phyloP scores from a whole-genome alignment of 2,113 vertebrate genomes.

The Corythornis cristatus region DNA sequence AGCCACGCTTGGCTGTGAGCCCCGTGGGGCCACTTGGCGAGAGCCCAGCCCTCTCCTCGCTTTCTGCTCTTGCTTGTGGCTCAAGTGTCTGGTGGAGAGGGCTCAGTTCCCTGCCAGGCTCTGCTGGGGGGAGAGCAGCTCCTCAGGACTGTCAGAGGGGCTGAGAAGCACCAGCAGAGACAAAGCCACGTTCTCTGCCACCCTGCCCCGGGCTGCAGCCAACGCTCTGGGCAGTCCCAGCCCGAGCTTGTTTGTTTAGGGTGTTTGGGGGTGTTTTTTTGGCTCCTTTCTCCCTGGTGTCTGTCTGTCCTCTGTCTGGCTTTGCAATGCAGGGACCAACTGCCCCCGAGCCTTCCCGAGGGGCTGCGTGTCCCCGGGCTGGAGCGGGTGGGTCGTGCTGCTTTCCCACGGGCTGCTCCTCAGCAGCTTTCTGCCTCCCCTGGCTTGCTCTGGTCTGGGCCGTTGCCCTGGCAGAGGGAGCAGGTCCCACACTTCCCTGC shows the following conservation, averaged over 20 bases:
- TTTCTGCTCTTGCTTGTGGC: neutral
- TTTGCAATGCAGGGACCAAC: conserved; percentile 50
- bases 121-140: neutral
- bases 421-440: neutral
- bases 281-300: neutral
- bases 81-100: neutral
- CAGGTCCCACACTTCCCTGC: neutral
- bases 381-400: neutral
- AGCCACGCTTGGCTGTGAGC: neutral
- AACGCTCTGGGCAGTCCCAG: neutral
- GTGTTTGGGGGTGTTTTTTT: neutral
- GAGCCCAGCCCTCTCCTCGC: neutral
- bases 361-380: neutral
- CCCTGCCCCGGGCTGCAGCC: neutral
- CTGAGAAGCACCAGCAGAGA: neutral
- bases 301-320: neutral
- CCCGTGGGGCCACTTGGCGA: neutral
- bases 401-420: neutral
- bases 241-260: neutral
- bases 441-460: neutral
- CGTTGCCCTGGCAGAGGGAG: neutral
- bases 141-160: neutral
- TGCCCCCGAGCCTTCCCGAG: neutral
- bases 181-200: neutral
- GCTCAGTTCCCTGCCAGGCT: neutral